These are phyloP conservation scores for Thereuonema tuberculata DNA, from an alignment of 1,140 invertebrate species.

Conservation along the genomic window DNA sequence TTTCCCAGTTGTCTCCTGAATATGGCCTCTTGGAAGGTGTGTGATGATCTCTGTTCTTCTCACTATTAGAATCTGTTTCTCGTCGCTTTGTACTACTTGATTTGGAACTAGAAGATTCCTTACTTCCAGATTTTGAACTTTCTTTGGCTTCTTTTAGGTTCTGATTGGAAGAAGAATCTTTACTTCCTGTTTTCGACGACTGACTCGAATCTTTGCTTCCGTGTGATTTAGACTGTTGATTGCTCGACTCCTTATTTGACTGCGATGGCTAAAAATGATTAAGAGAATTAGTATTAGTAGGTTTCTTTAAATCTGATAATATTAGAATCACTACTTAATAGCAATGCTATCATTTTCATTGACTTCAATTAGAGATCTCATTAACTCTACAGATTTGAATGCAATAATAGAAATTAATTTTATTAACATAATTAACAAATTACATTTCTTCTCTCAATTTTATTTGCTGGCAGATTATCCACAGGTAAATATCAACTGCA, in stretches of 20 bases:
- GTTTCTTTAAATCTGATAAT: neutral
- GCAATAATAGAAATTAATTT: too few relatives aligned
- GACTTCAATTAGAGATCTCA: too few relatives aligned
- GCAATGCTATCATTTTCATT: neutral
- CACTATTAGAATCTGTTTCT: neutral
- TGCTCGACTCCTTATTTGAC: too few relatives aligned
- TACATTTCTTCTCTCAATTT: neutral
- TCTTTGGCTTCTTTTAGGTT: neutral
- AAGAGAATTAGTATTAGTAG: neutral
- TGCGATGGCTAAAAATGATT: neutral
- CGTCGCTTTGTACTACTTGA: neutral
- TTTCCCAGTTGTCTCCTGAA: neutral
- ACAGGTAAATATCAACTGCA: neutral
- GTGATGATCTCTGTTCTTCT: neutral
- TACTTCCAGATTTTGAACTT: neutral
- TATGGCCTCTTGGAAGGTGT: neutral
- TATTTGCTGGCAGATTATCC: neutral
- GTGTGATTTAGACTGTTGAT: neutral
- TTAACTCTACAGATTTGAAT: too few relatives aligned
- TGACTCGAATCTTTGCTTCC: neutral
- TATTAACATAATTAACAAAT: too few relatives aligned
- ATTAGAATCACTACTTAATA: slow-evolving; percentile 2
- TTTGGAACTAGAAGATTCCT: neutral
- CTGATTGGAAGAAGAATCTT: neutral
- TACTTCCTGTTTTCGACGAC: neutral